Conservation (phyloP, 2,797 vertebrate species). For the Zenarchopterus dispar region DNA sequence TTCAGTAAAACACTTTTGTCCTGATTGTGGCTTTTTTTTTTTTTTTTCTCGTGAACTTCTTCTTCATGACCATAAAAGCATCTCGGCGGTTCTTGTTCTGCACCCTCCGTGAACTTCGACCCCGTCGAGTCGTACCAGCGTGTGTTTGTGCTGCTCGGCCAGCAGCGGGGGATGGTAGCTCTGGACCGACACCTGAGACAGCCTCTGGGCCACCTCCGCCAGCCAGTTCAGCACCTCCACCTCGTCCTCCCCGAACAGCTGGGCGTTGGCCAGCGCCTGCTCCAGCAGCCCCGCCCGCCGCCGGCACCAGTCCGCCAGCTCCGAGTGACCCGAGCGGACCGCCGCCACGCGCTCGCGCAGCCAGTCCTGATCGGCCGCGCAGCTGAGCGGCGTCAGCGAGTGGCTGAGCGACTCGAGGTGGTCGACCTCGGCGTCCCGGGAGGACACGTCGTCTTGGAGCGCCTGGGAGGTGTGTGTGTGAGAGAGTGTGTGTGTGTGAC, state of each 20-base stretch:
- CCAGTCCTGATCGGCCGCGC: constrained; percentile 83
- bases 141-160: constrained; percentile 90
- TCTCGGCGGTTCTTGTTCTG: too few species aligned
- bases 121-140: constrained; percentile 82
- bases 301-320: constrained; percentile 86
- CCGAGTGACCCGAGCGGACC: constrained; percentile 85
- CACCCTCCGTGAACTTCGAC: neutral
- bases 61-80: too few species aligned
- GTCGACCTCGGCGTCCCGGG: constrained; percentile 83
- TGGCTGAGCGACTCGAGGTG: constrained; percentile 87
- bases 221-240: constrained; percentile 99
- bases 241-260: constrained; percentile 98
- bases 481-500: constrained; percentile 28
- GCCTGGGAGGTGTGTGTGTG: constrained; percentile 83
- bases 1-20: too few species aligned
- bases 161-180: constrained; percentile 91
- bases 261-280: constrained; percentile 94
- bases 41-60: too few species aligned
- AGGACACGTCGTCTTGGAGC: constrained; percentile 88
- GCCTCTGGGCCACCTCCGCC: constrained; percentile 95
- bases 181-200: constrained; percentile 89
- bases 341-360: constrained; percentile 87
- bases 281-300: constrained; percentile 90
- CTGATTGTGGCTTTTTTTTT: too few species aligned
- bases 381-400: constrained; percentile 89